Evolutionary conservation across 2,797 vertebrate genomes (phyloP).

Genomic region (Acestrorhynchus altus): DNA sequence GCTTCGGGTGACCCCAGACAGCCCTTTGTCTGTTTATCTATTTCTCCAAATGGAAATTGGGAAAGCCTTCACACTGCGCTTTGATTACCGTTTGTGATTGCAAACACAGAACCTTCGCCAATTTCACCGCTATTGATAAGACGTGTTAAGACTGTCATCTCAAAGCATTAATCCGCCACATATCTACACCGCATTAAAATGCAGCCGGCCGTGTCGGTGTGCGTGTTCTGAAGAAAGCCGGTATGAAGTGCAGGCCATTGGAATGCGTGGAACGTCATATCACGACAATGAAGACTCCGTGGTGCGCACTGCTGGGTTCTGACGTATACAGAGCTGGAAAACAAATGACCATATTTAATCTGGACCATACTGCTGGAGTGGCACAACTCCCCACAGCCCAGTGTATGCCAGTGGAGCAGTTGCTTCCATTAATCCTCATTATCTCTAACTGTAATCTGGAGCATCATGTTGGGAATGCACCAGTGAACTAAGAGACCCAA

Average conservation of each 20-base stretch:
- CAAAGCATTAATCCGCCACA: background rate
- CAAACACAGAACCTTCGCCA: background rate
- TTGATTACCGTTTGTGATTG: conserved; percentile 18
- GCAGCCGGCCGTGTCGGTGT: background rate
- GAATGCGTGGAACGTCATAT: background rate
- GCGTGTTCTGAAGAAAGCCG: background rate
- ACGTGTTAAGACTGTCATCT: background rate
- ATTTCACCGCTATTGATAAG: conserved; percentile 19
- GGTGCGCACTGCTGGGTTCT: background rate
- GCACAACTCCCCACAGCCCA: background rate
- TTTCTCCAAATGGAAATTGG: conserved; percentile 8
- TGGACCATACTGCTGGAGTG: background rate
- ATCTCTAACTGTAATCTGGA: background rate
- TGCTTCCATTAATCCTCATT: background rate
- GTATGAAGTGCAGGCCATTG: background rate
- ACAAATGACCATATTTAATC: background rate
- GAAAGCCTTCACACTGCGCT: conserved; percentile 1
- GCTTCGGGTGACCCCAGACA: background rate
- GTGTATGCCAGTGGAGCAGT: background rate
- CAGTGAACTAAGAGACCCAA: background rate
- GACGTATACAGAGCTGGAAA: background rate
- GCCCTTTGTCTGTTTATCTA: conserved; percentile 14
- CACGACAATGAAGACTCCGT: background rate
- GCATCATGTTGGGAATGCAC: background rate
- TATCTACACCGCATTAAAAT: background rate